Evolutionary conservation across 2,888 invertebrate species (phyloP).

Genomic region (Gasteruption jaculator): DNA sequence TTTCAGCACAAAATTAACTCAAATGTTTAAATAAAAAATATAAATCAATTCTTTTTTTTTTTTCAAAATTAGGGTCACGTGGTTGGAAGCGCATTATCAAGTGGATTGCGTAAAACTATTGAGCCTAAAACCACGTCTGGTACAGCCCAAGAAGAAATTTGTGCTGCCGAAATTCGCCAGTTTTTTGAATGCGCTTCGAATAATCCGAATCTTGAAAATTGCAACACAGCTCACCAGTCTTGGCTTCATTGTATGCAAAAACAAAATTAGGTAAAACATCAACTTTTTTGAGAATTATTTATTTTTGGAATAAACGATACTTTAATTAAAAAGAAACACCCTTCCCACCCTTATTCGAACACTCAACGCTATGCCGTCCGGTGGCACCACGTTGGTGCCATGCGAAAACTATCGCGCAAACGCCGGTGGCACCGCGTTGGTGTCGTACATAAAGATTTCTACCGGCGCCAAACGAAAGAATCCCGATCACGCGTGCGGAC

Average conservation of each 20-base stretch:
- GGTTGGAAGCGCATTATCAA: slow-evolving; percentile 13
- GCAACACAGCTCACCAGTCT: slow-evolving; percentile 17
- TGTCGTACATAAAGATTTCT: too few relatives aligned
- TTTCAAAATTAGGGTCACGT: slow-evolving; percentile 17
- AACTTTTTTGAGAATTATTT: too few relatives aligned
- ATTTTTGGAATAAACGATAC: too few relatives aligned
- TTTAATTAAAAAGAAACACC: too few relatives aligned
- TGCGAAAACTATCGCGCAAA: too few relatives aligned
- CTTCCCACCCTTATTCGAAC: too few relatives aligned
- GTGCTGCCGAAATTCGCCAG: slow-evolving; percentile 17
- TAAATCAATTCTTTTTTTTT: too few relatives aligned
- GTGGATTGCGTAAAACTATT: neutral
- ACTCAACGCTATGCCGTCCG: too few relatives aligned
- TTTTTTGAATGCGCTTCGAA: slow-evolving; percentile 23
- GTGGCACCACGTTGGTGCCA: too few relatives aligned
- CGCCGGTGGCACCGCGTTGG: too few relatives aligned
- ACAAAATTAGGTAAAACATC: neutral
- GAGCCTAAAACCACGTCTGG: slow-evolving; percentile 1
- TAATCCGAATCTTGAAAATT: slow-evolving; percentile 18
- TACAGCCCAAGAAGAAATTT: slow-evolving; percentile 7
- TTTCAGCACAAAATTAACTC: neutral
- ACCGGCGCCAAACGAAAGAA: too few relatives aligned
- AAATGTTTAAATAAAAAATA: slow-evolving; percentile 1
- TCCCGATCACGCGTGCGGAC: too few relatives aligned
- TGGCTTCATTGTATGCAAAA: slow-evolving; percentile 22